Base-by-base conservation (phyloP, 2,888 invertebrate species). In the Alloscopus bannaensis region DNA sequence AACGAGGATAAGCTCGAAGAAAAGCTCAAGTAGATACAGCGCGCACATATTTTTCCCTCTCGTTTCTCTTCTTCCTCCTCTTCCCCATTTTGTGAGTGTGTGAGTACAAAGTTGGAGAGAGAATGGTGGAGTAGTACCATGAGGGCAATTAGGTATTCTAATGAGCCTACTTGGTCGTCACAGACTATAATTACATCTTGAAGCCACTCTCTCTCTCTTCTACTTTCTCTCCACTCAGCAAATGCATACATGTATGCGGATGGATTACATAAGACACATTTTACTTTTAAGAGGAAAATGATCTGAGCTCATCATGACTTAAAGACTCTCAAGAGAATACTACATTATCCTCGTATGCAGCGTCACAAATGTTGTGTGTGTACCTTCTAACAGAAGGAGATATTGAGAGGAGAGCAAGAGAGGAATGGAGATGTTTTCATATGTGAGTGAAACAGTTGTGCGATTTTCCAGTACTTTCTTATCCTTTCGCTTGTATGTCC, bases 101-200 rank as follows among this genome's bases (percentile, higher is more conserved):
- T 59, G 36, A 36, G 13, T 8, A 36, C 13, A 18, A 45, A 36
- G n/a, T 45, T 11, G 45, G 6, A 36, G 36, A 13, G 36, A 36
- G 45, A 45, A 40, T 6, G 24, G 24, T n/a, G 22, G 20, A 40
- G 22, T 40, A 40, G 40, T 40, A 62, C 29, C 65, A 65, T 65
- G 65, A 65, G 65, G 65, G 65, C 65, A 65, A 65, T 65, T 65
- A 65, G 65, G 65, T 65, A 65, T 65, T 65, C 65, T 65, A 65
- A 65, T 65, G 65, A 65, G 65, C 28, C 65, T 65, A 65, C 65
- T 65, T 65, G 47, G 65, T 65, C 29, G 47, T 28, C 28, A 47
- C 47, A 28, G 47, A 28, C 36, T 65, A 65, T 65, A 65, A 65
- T 65, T 65, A 65, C 47, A 24, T 47, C 65, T 65, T 65, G 65